A percentile compares a stretch with the other conserved stretches of the same genome.
These are phyloP conservation scores for Xanthorhoe designata DNA, from an alignment of 2,888 invertebrate species.

Conservation along the genomic window DNA sequence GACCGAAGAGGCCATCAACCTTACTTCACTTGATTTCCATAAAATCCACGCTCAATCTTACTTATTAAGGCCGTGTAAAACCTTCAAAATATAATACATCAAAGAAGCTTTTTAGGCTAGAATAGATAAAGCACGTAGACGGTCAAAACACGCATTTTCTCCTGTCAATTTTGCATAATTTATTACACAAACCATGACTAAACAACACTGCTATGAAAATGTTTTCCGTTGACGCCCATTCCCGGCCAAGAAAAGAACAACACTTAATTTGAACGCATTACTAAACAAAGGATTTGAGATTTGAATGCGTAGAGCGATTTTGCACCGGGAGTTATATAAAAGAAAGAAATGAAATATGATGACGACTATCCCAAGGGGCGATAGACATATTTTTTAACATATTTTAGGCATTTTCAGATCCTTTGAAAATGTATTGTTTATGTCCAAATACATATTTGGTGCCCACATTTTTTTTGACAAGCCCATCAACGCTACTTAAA, in stretches of 20 bases:
- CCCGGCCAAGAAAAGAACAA: constrained; percentile 43
- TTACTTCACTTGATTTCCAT: constrained; percentile 23
- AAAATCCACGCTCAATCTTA: constrained; percentile 19
- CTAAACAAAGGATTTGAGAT: constrained; percentile 63
- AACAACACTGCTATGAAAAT: constrained; percentile 51
- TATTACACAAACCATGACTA: constrained; percentile 65
- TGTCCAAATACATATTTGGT: too few species aligned
- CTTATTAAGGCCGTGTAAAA: constrained; percentile 24
- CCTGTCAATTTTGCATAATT: constrained; percentile 63
- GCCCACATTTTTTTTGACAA: too few species aligned
- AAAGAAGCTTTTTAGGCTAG: constrained; percentile 47
- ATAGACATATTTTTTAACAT: too few species aligned
- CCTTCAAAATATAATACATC: constrained; percentile 39
- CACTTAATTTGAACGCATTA: constrained; percentile 50
- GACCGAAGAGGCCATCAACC: background rate
- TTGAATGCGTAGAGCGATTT: constrained; percentile 59
- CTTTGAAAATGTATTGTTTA: too few species aligned
- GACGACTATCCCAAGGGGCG: too few species aligned
- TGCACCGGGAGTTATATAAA: constrained; percentile 66
- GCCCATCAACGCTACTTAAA: too few species aligned
- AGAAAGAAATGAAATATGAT: too few species aligned
- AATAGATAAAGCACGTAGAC: constrained; percentile 54
- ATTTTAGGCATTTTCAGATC: too few species aligned
- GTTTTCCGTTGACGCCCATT: constrained; percentile 48
- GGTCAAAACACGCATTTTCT: constrained; percentile 55